These are phyloP conservation scores for Serilophus lunatus DNA, from an alignment of 2,113 vertebrate genomes.

Conservation along the genomic window DNA sequence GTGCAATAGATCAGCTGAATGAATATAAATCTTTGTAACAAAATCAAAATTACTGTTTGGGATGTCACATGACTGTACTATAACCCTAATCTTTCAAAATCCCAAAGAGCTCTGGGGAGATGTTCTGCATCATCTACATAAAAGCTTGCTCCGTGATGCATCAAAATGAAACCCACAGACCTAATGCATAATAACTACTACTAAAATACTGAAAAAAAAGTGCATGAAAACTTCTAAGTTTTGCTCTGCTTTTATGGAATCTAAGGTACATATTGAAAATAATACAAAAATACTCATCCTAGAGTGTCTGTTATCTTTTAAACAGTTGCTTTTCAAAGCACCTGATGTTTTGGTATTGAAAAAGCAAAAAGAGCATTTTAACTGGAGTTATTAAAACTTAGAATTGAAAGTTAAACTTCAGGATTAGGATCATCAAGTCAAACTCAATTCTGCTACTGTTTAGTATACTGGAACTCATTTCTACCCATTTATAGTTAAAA, in stretches of 20 bases:
- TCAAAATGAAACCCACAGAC: neutral
- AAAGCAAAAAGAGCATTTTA: neutral
- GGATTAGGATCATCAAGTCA: neutral
- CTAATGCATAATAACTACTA: neutral
- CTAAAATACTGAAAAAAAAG: neutral
- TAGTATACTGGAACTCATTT: neutral
- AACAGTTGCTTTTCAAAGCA: neutral
- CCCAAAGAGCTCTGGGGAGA: neutral
- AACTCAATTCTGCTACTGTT: neutral
- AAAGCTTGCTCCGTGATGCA: neutral
- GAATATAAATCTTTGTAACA: neutral
- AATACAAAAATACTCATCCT: neutral
- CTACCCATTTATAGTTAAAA: neutral
- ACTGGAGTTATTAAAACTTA: neutral
- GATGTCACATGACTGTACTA: neutral
- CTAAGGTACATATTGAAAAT: neutral
- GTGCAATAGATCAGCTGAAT: neutral
- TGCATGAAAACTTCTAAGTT: neutral
- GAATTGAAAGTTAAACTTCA: neutral
- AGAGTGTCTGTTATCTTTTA: neutral
- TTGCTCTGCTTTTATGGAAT: neutral
- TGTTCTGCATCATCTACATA: neutral
- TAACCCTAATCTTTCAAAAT: neutral
- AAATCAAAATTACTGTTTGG: neutral
- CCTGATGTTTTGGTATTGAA: neutral